These are phyloP conservation scores for Dolomedes plantarius DNA, from an alignment of 2,888 invertebrate species.

Conservation along the genomic window DNA sequence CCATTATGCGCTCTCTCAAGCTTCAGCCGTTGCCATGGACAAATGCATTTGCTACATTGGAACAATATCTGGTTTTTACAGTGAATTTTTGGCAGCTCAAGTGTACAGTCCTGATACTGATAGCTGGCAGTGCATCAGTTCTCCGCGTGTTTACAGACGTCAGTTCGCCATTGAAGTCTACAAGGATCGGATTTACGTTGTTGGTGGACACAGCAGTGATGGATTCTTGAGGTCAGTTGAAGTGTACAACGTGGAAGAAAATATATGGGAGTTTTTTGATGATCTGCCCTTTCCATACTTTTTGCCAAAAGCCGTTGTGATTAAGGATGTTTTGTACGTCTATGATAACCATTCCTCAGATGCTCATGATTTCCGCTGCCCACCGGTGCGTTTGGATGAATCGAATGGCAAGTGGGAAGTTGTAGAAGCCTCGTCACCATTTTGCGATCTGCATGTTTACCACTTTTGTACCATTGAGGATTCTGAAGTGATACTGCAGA, in stretches of 20 bases:
- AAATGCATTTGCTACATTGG: constrained; percentile 29
- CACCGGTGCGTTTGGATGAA: constrained; percentile 24
- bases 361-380: not conserved
- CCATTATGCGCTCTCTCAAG: constrained; percentile 5
- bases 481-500: not conserved
- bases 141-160: constrained; percentile 13
- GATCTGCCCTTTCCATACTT: constrained; percentile 30
- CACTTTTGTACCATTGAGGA: constrained; percentile 17
- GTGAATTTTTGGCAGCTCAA: constrained; percentile 19
- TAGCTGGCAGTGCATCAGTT: not conserved
- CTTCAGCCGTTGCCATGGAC: not conserved
- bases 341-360: constrained; percentile 11
- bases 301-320: constrained; percentile 6
- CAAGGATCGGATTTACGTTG: not conserved
- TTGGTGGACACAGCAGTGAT: constrained; percentile 13
- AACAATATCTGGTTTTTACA: not conserved
- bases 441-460: constrained; percentile 1
- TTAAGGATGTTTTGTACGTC: constrained; percentile 17
- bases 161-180: constrained; percentile 21
- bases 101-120: constrained; percentile 12
- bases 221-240: constrained; percentile 10
- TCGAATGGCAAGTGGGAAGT: not conserved
- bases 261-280: constrained; percentile 3
- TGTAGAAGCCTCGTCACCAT: constrained; percentile 26
- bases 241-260: constrained; percentile 17